Conservation (phyloP, 2,888 invertebrate species). For the Ophioninae sp. region DNA sequence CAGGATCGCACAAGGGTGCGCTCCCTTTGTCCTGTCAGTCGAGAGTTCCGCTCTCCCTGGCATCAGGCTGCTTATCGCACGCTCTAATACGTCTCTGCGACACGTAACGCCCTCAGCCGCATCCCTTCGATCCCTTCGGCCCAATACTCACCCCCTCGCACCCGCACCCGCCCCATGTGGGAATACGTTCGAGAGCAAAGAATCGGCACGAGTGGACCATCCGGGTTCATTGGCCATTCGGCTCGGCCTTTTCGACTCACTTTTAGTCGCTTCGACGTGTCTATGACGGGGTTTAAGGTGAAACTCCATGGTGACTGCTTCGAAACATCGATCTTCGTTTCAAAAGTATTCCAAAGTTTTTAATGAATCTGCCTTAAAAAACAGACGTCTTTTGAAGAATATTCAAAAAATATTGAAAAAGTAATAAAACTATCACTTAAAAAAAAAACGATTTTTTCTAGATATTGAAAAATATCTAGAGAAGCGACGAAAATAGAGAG, state of each 20-base stretch:
- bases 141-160: conserved; percentile 24
- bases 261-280: neutral
- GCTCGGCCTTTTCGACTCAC: conserved; percentile 65
- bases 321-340: too few relatives aligned
- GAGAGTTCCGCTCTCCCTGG: conserved; percentile 67
- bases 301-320: too few relatives aligned
- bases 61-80: conserved; percentile 68
- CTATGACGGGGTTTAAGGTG: too few relatives aligned
- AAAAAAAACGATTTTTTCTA: too few relatives aligned
- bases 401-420: too few relatives aligned
- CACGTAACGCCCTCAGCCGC: conserved; percentile 52
- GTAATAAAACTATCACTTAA: too few relatives aligned
- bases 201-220: conserved; percentile 41
- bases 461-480: too few relatives aligned
- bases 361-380: too few relatives aligned
- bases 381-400: too few relatives aligned
- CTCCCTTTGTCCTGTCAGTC: conserved; percentile 66
- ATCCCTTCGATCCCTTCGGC: conserved; percentile 47
- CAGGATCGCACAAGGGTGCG: conserved; percentile 49
- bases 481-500: too few relatives aligned
- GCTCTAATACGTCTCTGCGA: conserved; percentile 67
- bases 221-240: conserved; percentile 34
- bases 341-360: too few relatives aligned
- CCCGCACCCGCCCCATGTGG: conserved; percentile 52
- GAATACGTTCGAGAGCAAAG: conserved; percentile 58